Evolutionary conservation across 2,113 vertebrate species (phyloP).

Genomic region (Raja brachyura): DNA sequence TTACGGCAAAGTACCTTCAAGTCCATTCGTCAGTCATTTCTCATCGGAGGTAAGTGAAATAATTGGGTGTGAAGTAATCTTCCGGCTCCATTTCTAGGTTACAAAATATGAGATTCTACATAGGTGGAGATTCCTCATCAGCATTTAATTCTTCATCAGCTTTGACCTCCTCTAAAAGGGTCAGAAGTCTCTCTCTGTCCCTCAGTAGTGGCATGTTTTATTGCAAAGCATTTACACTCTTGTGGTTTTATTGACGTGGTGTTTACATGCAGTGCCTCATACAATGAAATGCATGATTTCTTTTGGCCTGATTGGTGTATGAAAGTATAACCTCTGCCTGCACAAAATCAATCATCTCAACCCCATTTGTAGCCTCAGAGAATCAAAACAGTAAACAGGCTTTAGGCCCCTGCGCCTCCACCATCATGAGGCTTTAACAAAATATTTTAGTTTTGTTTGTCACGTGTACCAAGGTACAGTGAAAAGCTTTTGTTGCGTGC

Average conservation of each 20-base stretch:
- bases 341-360: conserved; percentile 26
- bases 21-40: background rate
- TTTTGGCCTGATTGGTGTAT: conserved; percentile 37
- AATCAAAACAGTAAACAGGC: background rate
- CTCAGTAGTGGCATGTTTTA: background rate
- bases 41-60: background rate
- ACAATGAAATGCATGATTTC: conserved; percentile 40
- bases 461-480: too few species aligned
- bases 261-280: conserved; percentile 39
- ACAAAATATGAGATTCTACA: background rate
- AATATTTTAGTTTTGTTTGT: background rate
- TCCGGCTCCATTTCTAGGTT: background rate
- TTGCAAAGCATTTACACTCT: conserved; percentile 34
- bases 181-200: background rate
- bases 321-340: conserved; percentile 33
- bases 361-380: background rate
- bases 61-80: background rate
- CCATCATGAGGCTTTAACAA: background rate
- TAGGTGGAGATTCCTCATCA: background rate
- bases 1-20: background rate
- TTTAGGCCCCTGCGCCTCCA: too few species aligned
- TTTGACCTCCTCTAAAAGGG: conserved; percentile 18
- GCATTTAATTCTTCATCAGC: conserved; percentile 24
- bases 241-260: conserved; percentile 39
- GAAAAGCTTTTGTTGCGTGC: too few species aligned